A percentile compares a stretch with the other conserved stretches of the same genome.
Evolutionary conservation across 2,113 vertebrate species (phyloP).

Genomic region (Sitta europaea): DNA sequence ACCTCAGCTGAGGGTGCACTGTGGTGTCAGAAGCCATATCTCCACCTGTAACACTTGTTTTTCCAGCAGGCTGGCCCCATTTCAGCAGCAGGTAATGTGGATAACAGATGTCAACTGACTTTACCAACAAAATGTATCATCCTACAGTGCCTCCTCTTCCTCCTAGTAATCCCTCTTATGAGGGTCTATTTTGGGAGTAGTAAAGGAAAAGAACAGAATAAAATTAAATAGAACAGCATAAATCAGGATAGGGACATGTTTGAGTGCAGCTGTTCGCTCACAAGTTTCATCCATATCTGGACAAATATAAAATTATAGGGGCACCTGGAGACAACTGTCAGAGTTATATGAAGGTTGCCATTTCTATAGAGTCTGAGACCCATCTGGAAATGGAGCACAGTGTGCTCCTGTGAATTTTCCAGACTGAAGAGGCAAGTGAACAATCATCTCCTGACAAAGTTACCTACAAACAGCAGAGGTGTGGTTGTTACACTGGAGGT

Average conservation of each 20-base stretch:
- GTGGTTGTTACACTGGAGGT: not conserved
- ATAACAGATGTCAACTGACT: not conserved
- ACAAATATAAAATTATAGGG: not conserved
- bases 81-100: not conserved
- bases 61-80: rapidly evolving
- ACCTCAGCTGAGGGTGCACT: not conserved
- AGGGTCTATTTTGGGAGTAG: not conserved
- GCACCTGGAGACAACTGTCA: not conserved
- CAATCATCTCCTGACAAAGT: not conserved
- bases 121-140: not conserved
- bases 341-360: not conserved
- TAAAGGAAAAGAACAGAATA: not conserved
- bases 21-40: not conserved
- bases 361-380: not conserved
- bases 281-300: not conserved
- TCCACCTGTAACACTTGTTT: not conserved
- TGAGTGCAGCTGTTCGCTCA: not conserved
- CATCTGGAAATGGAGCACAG: not conserved
- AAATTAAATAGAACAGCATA: rapidly evolving
- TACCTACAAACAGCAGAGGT: not conserved
- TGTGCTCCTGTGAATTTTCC: not conserved
- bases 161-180: not conserved
- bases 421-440: not conserved
- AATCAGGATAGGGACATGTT: not conserved
- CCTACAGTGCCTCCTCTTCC: not conserved